A percentile compares a stretch with the other conserved stretches of the same genome.
phyloP scores from a whole-genome alignment of 2,888 invertebrate species.

The Chaitophorus viminalis region DNA sequence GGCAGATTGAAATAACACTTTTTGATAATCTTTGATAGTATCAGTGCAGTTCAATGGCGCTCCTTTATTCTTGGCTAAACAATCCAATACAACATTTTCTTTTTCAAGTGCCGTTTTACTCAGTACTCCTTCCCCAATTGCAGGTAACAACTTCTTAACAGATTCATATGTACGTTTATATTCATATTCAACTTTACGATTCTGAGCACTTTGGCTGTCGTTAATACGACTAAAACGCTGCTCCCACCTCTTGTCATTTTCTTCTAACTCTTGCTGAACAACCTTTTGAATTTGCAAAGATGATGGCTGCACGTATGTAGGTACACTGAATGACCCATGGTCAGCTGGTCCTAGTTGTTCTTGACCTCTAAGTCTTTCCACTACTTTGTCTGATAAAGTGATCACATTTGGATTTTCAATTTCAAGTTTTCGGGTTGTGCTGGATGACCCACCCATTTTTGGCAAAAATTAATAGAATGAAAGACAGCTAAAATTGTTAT shows the following conservation, averaged over 20 bases:
- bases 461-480: neutral
- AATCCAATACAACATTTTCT: constrained; percentile 43
- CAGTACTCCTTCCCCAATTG: constrained; percentile 38
- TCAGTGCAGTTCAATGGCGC: constrained; percentile 36
- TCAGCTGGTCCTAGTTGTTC: constrained; percentile 7
- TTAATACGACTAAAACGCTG: constrained; percentile 40
- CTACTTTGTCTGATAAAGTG: constrained; percentile 49
- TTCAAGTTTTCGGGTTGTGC: constrained; percentile 42
- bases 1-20: constrained; percentile 48
- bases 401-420: constrained; percentile 56
- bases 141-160: constrained; percentile 47
- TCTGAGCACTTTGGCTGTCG: constrained; percentile 18
- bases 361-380: constrained; percentile 57
- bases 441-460: constrained; percentile 44
- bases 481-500: neutral
- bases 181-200: constrained; percentile 50
- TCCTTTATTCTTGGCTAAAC: constrained; percentile 43
- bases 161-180: constrained; percentile 42
- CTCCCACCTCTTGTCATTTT: constrained; percentile 54
- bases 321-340: neutral
- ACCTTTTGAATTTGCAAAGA: constrained; percentile 46
- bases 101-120: constrained; percentile 37
- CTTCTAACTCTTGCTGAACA: constrained; percentile 53
- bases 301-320: constrained; percentile 38
- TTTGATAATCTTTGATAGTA: constrained; percentile 48